Evolutionary conservation across 2,113 vertebrate species (phyloP), one percentile per base, ranked within the genome.

Genomic region (Brevimyrus niger): DNA sequence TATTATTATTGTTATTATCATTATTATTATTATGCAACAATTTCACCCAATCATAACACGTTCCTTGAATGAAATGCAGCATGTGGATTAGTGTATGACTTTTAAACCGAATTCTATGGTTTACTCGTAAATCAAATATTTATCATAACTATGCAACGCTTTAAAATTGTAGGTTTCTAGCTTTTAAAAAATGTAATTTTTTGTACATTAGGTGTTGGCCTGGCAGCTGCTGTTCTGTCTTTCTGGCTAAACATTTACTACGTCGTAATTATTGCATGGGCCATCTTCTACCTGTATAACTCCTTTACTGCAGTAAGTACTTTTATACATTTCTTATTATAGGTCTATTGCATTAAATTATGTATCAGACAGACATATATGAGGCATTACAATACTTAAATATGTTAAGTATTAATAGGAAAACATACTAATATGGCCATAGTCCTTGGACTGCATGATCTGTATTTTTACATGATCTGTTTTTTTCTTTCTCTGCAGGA

Each of bases 221-320:
- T 99, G 19, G 98, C 98, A 11, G 98, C 98, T 19, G 98, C 97
- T 21, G 97, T 99, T 90, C 95, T 99, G 10, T 98, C 98, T 88
- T 99, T 99, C 95, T 99, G 97, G 97, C 97, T 99, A 89, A 99
- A 99, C 94, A 99, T 99, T 95, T 99, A 99, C 95, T 99, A 99
- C 96, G 97, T 99, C 89, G 97, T 99, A 92, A 99, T 99, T 93
- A 99, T 99, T 95, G 93, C 98, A 2, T 99, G 98, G 98, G 98
- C 98, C 91, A 96, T 99, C 94, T 99, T 99, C 95, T 99, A 99
- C 95, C 96, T 99, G 91, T 99, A 98, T 92, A 98, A 97, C 92
- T 99, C 98, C 91, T 98, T 99, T 89, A 98, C 98, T 76, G 94
- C 95, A 86, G 98, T 99, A 96, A 99, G 98, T 96, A 53, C 17